phyloP scores from a whole-genome alignment of 2,888 invertebrate species.

The Chloroclystis v-ata region DNA sequence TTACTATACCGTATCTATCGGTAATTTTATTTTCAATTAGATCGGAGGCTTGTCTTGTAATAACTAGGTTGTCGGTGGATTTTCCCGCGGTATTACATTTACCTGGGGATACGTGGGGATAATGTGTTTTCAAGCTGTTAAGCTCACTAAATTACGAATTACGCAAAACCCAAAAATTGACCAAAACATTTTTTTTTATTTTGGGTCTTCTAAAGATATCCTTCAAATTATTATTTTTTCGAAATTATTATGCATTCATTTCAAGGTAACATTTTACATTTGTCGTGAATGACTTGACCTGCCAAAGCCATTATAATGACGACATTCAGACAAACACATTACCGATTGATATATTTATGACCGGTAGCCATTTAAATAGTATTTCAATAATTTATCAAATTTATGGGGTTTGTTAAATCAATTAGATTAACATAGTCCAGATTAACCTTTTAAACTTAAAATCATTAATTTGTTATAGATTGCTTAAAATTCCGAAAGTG shows the following conservation, averaged over 20 bases:
- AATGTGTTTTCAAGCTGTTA: too few relatives aligned
- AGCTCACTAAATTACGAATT: too few relatives aligned
- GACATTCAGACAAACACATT: conserved; percentile 16
- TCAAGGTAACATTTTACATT: not conserved
- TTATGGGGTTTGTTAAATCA: not conserved
- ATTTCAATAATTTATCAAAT: conserved; percentile 14
- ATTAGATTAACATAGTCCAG: not conserved
- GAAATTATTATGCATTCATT: not conserved
- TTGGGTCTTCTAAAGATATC: not conserved
- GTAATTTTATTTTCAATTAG: conserved; percentile 25
- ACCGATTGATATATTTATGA: conserved; percentile 15
- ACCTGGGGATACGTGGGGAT: too few relatives aligned
- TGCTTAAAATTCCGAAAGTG: too few relatives aligned
- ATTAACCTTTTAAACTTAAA: not conserved
- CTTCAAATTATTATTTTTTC: not conserved
- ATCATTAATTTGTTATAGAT: too few relatives aligned
- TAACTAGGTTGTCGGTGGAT: conserved; percentile 3
- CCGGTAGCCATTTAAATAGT: conserved; percentile 12
- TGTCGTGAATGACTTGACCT: conserved; percentile 7
- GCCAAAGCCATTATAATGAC: conserved; percentile 9
- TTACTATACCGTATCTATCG: conserved; percentile 11
- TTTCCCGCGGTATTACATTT: too few relatives aligned
- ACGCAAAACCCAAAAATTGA: too few relatives aligned
- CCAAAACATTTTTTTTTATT: too few relatives aligned
- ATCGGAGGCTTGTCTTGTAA: conserved; percentile 16